phyloP scores from a whole-genome alignment of 2,113 vertebrate species.

The Gallinago jamesoni region DNA sequence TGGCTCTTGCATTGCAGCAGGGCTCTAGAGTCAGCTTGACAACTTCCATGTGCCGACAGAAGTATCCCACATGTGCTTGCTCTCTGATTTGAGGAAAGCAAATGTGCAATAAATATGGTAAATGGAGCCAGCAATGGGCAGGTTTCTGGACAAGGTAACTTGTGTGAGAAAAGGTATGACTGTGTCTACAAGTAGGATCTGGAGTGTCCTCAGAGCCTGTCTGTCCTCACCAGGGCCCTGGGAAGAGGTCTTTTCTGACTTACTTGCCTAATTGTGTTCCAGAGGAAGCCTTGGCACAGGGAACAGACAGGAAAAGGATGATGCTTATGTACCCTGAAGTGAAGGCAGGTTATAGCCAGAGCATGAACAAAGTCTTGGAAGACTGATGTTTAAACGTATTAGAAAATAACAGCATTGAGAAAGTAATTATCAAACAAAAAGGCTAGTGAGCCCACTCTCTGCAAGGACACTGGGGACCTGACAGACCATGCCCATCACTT shows the following conservation, averaged over 20 bases:
- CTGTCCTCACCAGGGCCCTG: background rate
- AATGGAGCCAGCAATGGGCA: background rate
- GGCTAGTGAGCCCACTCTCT: background rate
- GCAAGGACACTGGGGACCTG: background rate
- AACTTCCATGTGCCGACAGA: background rate
- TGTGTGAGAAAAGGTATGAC: rapidly evolving
- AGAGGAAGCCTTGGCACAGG: background rate
- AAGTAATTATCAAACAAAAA: background rate
- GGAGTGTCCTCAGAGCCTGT: background rate
- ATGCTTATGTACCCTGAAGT: background rate
- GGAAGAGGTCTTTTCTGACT: background rate
- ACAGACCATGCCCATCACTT: background rate
- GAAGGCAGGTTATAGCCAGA: background rate
- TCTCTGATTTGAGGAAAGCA: background rate
- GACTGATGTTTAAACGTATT: background rate
- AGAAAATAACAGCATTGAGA: background rate
- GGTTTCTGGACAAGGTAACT: background rate
- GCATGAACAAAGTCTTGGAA: background rate
- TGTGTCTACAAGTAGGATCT: background rate
- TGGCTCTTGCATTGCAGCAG: background rate
- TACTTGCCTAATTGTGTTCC: rapidly evolving
- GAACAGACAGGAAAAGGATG: background rate
- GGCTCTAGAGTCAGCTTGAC: background rate
- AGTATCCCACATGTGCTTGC: background rate
- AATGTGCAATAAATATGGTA: background rate